Percentiles rank a stretch among this genome's conserved stretches.
Evolutionary conservation across 2,797 vertebrate species (phyloP).

Genomic region (Lemur catta): DNA sequence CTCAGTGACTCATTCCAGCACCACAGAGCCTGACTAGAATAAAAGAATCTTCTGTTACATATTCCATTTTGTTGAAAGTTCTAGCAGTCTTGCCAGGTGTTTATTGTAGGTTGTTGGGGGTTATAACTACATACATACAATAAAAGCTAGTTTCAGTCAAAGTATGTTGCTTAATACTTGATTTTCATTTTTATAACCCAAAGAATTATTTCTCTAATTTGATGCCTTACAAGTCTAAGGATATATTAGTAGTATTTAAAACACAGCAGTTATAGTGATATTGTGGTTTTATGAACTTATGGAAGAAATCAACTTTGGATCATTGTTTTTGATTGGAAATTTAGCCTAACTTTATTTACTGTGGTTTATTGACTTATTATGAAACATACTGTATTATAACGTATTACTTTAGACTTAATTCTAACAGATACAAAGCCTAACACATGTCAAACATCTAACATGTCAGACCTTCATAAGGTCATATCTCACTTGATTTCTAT

Average conservation of each 20-base stretch:
- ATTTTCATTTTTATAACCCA: not conserved
- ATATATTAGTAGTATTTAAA: conserved; percentile 3
- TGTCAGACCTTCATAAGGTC: not conserved
- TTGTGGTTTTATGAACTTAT: not conserved
- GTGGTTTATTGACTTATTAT: not conserved
- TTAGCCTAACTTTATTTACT: not conserved
- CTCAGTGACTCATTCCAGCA: not conserved
- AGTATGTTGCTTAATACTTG: not conserved
- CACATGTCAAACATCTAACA: not conserved
- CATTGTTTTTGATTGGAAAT: conserved; percentile 2
- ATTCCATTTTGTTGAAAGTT: not conserved
- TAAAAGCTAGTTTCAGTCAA: not conserved
- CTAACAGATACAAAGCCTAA: not conserved
- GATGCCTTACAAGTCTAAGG: not conserved
- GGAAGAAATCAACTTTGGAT: not conserved
- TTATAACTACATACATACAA: conserved; percentile 25
- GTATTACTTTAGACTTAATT: not conserved
- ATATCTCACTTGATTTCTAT: not conserved
- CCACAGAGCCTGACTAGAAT: not conserved
- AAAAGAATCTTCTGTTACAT: conserved; percentile 33
- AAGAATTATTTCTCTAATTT: conserved; percentile 13
- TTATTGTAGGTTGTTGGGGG: not conserved
- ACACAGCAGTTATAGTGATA: not conserved
- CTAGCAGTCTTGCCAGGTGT: conserved; percentile 6
- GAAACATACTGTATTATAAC: not conserved